Conservation (phyloP, 2,797 vertebrate genomes). For the Gallirallus australis region DNA sequence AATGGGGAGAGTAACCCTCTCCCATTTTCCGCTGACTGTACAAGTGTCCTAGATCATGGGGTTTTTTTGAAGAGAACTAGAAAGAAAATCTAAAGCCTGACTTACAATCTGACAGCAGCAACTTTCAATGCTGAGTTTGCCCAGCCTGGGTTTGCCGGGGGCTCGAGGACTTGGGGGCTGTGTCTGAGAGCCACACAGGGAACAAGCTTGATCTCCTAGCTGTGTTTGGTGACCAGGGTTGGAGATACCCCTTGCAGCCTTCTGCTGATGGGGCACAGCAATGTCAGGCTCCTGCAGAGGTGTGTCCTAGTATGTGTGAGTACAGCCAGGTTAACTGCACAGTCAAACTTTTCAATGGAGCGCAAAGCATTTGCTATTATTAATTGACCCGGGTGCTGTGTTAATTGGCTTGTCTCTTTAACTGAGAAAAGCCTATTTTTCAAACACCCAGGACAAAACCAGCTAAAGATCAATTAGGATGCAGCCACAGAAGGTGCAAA, state of each 20-base stretch:
- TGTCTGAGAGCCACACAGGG: not conserved
- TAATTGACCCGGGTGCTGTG: conserved; percentile 18
- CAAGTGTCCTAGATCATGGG: not conserved
- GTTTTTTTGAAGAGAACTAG: not conserved
- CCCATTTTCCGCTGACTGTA: not conserved
- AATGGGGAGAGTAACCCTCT: not conserved
- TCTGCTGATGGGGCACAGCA: not conserved
- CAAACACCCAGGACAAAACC: conserved; percentile 41
- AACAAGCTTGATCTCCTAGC: accelerated
- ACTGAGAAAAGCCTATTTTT: conserved; percentile 24
- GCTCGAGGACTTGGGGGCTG: not conserved
- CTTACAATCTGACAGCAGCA: not conserved
- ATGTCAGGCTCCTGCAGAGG: not conserved
- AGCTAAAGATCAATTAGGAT: conserved; percentile 76
- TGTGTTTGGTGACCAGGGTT: accelerated
- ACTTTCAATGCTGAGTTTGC: not conserved
- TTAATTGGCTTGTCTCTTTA: conserved; percentile 56
- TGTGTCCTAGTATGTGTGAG: accelerated
- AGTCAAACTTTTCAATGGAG: not conserved
- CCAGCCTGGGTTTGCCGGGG: not conserved
- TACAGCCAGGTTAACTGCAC: not conserved
- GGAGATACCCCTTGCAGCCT: not conserved
- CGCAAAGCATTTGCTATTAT: not conserved
- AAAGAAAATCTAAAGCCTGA: not conserved
- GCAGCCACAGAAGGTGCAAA: conserved; percentile 72